Evolutionary conservation across 2,113 vertebrate genomes (phyloP).

Genomic region (Calidris pygmaea): DNA sequence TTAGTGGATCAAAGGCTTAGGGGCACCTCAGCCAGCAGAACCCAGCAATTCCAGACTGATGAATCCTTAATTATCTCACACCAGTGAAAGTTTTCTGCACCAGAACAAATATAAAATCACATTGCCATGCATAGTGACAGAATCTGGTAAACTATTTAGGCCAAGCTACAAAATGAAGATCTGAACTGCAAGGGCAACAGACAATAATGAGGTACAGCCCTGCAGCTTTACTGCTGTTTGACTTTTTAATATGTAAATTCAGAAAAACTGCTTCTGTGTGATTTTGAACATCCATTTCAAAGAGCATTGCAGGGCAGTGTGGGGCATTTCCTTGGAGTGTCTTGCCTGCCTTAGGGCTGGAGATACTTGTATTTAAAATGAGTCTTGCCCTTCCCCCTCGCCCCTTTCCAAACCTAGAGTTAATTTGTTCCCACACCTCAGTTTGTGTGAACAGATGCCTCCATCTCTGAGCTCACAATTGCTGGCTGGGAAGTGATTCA

Average conservation of each 20-base stretch:
- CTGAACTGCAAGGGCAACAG: background rate
- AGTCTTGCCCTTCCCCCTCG: background rate
- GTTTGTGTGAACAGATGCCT: slow-evolving; percentile 38
- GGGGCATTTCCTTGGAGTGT: background rate
- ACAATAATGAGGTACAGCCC: background rate
- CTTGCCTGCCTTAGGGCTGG: background rate
- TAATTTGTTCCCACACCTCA: background rate
- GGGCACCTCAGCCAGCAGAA: background rate
- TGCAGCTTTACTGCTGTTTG: background rate
- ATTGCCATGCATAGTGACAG: background rate
- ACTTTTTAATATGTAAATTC: background rate
- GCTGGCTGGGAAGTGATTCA: slow-evolving; percentile 43
- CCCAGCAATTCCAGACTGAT: background rate
- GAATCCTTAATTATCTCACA: background rate
- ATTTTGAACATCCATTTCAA: background rate
- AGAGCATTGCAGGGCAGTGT: background rate
- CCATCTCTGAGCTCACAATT: slow-evolving; percentile 8
- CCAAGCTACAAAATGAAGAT: background rate
- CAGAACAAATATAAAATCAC: background rate
- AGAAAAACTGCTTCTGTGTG: background rate
- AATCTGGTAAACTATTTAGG: background rate
- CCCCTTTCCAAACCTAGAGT: background rate
- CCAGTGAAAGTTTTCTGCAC: background rate
- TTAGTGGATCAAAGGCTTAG: background rate
- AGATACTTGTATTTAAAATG: background rate